Evolutionary conservation across 2,113 vertebrate genomes (phyloP).

Genomic region (Ellobius talpinus): DNA sequence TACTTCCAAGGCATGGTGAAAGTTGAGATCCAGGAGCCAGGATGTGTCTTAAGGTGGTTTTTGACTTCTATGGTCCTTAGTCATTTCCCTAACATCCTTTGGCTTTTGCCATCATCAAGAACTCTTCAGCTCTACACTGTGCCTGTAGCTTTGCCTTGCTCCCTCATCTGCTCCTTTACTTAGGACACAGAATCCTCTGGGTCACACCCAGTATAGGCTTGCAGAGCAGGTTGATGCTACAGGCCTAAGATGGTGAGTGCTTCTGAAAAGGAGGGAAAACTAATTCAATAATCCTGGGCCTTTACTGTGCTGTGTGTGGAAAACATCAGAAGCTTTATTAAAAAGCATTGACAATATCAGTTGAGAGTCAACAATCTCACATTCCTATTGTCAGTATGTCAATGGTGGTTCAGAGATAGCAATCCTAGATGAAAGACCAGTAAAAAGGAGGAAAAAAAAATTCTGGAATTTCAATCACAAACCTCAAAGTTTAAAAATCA

Average conservation of each 20-base stretch:
- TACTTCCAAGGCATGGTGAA: neutral
- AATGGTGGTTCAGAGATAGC: neutral
- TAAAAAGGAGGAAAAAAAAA: neutral
- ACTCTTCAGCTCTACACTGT: neutral
- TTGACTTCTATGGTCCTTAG: neutral
- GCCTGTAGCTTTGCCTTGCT: neutral
- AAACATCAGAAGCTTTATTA: slow-evolving; percentile 48
- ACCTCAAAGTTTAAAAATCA: neutral
- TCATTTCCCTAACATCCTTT: neutral
- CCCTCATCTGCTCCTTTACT: slow-evolving; percentile 44
- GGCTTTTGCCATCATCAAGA: neutral
- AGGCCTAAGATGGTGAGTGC: neutral
- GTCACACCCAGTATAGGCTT: neutral
- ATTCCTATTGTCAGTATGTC: neutral
- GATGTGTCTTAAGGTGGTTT: neutral
- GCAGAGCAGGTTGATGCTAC: neutral
- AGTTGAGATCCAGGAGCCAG: neutral
- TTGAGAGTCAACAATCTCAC: neutral
- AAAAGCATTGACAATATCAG: slow-evolving; percentile 57
- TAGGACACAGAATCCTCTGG: slow-evolving; percentile 19
- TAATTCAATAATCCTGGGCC: slow-evolving; percentile 3
- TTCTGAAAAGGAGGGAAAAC: slow-evolving; percentile 44
- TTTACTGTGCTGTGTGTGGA: neutral
- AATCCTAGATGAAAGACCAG: neutral
- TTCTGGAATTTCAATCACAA: neutral